These are phyloP conservation scores for Cephalopterus ornatus DNA, from an alignment of 2,113 vertebrate genomes.

Conservation along the genomic window DNA sequence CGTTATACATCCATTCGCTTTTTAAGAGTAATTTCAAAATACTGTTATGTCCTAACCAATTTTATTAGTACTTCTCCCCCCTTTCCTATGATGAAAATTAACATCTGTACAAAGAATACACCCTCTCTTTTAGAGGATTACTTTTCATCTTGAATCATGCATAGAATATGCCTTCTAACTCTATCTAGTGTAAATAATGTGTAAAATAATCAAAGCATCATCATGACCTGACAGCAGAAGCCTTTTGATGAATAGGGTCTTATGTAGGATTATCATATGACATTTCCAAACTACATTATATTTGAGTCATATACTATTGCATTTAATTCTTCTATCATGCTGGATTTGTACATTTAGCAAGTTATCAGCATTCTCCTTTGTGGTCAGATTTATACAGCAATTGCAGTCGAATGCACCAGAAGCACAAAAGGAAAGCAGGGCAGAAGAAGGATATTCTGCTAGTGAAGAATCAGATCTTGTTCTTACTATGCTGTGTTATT, in stretches of 20 bases:
- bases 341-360: conserved; percentile 66
- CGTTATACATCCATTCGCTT: conserved; percentile 8
- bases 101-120: conserved; percentile 62
- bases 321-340: conserved; percentile 62
- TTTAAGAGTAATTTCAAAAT: conserved; percentile 54
- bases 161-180: conserved; percentile 71
- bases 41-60: conserved; percentile 9
- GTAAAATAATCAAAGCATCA: conserved; percentile 77
- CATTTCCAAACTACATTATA: conserved; percentile 79
- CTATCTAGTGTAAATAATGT: conserved; percentile 75
- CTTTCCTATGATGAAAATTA: conserved; percentile 62
- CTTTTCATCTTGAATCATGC: conserved; percentile 64
- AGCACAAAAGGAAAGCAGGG: background rate
- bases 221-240: conserved; percentile 70
- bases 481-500: background rate
- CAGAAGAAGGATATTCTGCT: background rate
- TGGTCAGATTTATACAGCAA: conserved; percentile 24
- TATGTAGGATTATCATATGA: conserved; percentile 79
- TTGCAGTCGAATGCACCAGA: conserved; percentile 16
- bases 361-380: conserved; percentile 22
- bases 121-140: conserved; percentile 54
- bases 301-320: conserved; percentile 73
- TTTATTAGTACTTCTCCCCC: conserved; percentile 24
- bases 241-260: conserved; percentile 76
- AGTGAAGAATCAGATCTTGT: conserved; percentile 1